phyloP scores from a whole-genome alignment of 1,140 invertebrate species.

The Eubasilissa regina region DNA sequence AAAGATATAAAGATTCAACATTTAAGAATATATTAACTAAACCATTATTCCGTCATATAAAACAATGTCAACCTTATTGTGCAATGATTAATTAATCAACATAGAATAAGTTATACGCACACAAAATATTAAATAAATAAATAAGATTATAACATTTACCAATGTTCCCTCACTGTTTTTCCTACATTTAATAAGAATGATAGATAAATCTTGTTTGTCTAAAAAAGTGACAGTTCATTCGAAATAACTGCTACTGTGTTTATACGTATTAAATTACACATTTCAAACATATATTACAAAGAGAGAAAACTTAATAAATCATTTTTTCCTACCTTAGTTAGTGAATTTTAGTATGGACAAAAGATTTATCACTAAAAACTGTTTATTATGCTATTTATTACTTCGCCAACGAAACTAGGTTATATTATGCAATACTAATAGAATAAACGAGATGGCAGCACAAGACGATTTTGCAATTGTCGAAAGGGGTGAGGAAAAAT shows the following conservation, averaged over 20 bases:
- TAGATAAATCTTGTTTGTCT: constrained; percentile 45
- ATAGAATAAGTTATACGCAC: background rate
- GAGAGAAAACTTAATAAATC: background rate
- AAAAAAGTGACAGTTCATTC: constrained; percentile 44
- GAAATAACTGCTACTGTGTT: background rate
- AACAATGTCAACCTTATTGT: constrained; percentile 23
- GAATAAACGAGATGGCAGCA: constrained; percentile 51
- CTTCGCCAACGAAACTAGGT: constrained; percentile 40
- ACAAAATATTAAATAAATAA: background rate
- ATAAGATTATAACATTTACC: background rate
- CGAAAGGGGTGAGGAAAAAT: no score
- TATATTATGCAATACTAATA: constrained; percentile 50
- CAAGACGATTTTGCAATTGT: background rate
- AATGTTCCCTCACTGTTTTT: background rate
- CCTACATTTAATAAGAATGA: background rate
- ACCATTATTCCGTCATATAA: background rate
- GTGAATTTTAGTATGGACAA: constrained; percentile 12
- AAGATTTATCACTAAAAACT: constrained; percentile 24
- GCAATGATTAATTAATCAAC: constrained; percentile 16
- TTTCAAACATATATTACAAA: background rate
- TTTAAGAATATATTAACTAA: no score
- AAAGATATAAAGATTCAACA: no score
- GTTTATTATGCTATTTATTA: constrained; percentile 36
- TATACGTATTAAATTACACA: background rate
- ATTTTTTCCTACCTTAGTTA: constrained; percentile 36